Conservation (phyloP, 2,113 vertebrate genomes). For the Poeciliopsis retropinna region DNA sequence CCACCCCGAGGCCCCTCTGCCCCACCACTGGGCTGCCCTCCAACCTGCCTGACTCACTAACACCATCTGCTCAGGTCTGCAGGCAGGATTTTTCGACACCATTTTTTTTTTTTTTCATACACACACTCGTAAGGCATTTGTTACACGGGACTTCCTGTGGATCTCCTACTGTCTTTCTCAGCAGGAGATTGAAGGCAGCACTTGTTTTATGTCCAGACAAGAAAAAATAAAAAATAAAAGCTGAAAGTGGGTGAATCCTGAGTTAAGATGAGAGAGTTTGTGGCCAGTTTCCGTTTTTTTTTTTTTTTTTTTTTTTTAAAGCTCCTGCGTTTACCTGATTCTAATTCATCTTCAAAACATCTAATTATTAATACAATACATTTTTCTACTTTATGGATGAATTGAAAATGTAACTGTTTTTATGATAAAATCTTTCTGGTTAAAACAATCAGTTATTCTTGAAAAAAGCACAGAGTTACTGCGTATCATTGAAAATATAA, state of each 20-base stretch:
- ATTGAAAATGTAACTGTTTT: too few species aligned
- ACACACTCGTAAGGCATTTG: slow-evolving; percentile 55
- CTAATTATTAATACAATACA: not conserved
- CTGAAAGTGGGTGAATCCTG: slow-evolving; percentile 39
- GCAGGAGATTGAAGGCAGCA: slow-evolving; percentile 40
- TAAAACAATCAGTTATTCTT: not conserved
- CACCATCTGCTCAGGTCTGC: slow-evolving; percentile 75
- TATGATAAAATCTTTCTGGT: too few species aligned
- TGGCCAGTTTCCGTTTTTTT: not conserved
- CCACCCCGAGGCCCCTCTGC: slow-evolving; percentile 31
- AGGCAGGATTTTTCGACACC: slow-evolving; percentile 51
- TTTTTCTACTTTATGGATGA: too few species aligned
- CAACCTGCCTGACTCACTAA: slow-evolving; percentile 68
- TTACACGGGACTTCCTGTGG: slow-evolving; percentile 66
- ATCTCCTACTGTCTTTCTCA: slow-evolving; percentile 49
- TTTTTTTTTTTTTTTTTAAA: not conserved
- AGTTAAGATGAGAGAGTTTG: slow-evolving; percentile 21
- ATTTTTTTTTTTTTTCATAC: slow-evolving; percentile 26
- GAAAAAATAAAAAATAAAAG: slow-evolving; percentile 25
- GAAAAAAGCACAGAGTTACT: not conserved
- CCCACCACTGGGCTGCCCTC: slow-evolving; percentile 28
- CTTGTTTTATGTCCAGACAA: slow-evolving; percentile 42
- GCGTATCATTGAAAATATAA: too few species aligned
- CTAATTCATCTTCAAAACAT: not conserved
- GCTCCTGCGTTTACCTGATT: not conserved